Percentiles rank a stretch among this genome's conserved stretches.
Conservation (phyloP, 2,797 vertebrate species). For the Coendou prehensilis region DNA sequence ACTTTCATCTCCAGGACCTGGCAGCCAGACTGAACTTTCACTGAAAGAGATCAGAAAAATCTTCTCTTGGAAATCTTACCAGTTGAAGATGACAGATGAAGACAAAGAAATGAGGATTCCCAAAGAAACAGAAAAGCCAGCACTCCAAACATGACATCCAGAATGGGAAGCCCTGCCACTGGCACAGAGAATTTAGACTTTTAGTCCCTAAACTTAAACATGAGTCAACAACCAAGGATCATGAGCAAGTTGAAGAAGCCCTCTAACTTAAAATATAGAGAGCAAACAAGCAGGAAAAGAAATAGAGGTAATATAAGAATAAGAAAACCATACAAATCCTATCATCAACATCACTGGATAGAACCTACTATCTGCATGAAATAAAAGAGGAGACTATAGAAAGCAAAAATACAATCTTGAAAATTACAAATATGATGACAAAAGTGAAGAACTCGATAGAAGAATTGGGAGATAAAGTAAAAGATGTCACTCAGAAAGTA, state of each 20-base stretch:
- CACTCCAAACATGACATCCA: not conserved
- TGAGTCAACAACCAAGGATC: not conserved
- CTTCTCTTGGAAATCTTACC: not conserved
- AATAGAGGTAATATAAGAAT: not conserved
- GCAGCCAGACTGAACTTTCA: not conserved
- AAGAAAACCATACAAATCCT: not conserved
- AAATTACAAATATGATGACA: constrained; percentile 6
- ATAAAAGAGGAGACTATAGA: not conserved
- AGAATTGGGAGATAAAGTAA: not conserved
- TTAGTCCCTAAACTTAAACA: not conserved
- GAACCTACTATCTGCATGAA: not conserved
- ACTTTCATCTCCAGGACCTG: not conserved
- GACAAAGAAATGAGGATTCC: not conserved
- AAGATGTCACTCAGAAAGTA: not conserved
- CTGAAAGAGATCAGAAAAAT: not conserved
- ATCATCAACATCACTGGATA: not conserved
- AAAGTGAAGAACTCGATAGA: not conserved
- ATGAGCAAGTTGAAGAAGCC: not conserved
- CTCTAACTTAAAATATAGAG: not conserved
- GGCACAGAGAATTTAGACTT: not conserved
- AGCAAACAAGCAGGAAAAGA: not conserved
- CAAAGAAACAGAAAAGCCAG: not conserved
- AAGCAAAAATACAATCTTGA: not conserved
- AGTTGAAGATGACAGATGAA: not conserved
- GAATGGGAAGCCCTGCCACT: not conserved